A percentile compares a stretch with the other conserved stretches of the same genome.
These are phyloP conservation scores for Linnaemya vulpina DNA, from an alignment of 2,888 invertebrate species.

Conservation along the genomic window DNA sequence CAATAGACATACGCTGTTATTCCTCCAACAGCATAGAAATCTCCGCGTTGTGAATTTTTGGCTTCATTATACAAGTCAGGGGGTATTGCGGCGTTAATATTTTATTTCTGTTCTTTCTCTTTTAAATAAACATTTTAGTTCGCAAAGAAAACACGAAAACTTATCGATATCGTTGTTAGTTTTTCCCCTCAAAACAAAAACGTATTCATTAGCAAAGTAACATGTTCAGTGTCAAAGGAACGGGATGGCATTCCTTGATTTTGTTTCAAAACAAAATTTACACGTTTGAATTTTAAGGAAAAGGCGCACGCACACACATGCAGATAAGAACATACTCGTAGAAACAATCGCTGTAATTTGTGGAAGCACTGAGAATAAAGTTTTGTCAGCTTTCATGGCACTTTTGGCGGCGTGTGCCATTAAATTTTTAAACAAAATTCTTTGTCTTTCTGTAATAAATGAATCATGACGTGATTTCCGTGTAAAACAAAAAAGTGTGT, in stretches of 20 bases:
- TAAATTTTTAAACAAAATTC: slow-evolving; percentile 57
- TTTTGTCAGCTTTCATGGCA: slow-evolving; percentile 62
- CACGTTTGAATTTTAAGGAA: slow-evolving; percentile 51
- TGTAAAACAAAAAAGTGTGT: not conserved
- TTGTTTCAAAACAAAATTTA: slow-evolving; percentile 46
- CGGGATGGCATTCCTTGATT: slow-evolving; percentile 5
- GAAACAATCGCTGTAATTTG: slow-evolving; percentile 18
- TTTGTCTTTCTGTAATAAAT: slow-evolving; percentile 23
- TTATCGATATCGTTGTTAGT: slow-evolving; percentile 66
- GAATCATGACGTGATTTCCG: slow-evolving; percentile 53
- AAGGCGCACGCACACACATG: not conserved
- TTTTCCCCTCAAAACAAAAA: slow-evolving; percentile 72
- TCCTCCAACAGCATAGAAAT: not conserved
- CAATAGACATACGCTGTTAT: not conserved
- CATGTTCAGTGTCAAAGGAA: slow-evolving; percentile 70
- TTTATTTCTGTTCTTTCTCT: not conserved
- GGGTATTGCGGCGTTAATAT: slow-evolving; percentile 28
- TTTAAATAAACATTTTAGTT: slow-evolving; percentile 57
- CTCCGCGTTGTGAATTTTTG: slow-evolving; percentile 7
- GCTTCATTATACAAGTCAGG: not conserved
- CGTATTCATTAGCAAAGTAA: slow-evolving; percentile 75
- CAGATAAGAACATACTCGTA: not conserved
- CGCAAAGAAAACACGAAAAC: slow-evolving; percentile 54
- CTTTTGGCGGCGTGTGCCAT: slow-evolving; percentile 51
- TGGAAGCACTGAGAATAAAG: slow-evolving; percentile 14